phyloP scores from a whole-genome alignment of 2,888 invertebrate genomes.

The Cetonia aurata region DNA sequence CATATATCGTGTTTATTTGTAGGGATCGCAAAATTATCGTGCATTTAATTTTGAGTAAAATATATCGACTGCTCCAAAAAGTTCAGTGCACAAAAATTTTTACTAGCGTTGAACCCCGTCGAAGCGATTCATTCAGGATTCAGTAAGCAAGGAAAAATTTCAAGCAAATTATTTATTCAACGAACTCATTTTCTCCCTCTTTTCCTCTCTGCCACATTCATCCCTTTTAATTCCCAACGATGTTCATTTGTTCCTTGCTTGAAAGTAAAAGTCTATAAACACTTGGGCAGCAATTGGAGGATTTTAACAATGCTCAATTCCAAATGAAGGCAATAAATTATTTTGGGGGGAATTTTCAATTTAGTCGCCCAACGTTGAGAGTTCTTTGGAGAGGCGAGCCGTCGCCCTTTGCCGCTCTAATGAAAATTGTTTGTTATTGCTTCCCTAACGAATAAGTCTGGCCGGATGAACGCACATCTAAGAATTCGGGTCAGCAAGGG shows the following conservation, averaged over 20 bases:
- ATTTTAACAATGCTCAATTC: conserved; percentile 29
- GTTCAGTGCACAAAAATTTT: no score
- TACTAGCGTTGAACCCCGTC: not conserved
- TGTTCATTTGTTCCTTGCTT: no score
- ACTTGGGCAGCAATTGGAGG: conserved; percentile 25
- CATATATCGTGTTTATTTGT: no score
- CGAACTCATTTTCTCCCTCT: conserved; percentile 7
- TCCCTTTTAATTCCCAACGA: no score
- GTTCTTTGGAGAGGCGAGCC: not conserved
- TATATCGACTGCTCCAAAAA: no score
- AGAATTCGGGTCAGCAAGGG: not conserved
- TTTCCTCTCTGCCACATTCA: no score
- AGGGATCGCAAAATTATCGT: no score
- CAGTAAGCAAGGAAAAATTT: conserved; percentile 2
- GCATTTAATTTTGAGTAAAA: no score
- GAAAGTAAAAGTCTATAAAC: conserved; percentile 23
- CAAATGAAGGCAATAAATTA: conserved; percentile 34
- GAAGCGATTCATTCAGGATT: conserved; percentile 1
- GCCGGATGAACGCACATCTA: conserved; percentile 2
- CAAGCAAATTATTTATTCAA: conserved; percentile 19
- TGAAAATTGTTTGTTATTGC: conserved; percentile 30
- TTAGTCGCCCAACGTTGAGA: conserved; percentile 1
- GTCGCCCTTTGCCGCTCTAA: conserved; percentile 13
- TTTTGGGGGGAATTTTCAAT: conserved; percentile 35
- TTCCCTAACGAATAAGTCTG: not conserved